phyloP scores from a whole-genome alignment of 2,113 vertebrate genomes.

The Electrona antarctica region DNA sequence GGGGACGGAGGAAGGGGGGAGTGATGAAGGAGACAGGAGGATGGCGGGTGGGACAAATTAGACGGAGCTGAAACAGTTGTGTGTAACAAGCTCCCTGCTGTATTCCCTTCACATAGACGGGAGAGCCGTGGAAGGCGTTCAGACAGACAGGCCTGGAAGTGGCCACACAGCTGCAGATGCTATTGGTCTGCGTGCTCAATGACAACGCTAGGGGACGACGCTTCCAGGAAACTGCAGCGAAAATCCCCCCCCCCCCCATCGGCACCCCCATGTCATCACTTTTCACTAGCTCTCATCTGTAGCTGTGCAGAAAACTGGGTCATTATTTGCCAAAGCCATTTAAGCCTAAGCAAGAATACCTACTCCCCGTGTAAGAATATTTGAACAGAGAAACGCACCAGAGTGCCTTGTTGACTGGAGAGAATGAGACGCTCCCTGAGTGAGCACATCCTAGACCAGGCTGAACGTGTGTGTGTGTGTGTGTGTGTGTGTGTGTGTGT shows the following conservation, averaged over 20 bases:
- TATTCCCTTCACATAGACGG: constrained; percentile 43
- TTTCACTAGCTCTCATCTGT: no score
- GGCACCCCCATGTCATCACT: no score
- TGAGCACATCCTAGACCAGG: constrained; percentile 16
- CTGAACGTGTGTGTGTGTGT: constrained; percentile 1
- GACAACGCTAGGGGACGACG: constrained; percentile 43
- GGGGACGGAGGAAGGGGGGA: neutral
- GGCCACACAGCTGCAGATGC: constrained; percentile 18
- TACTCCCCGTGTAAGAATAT: constrained; percentile 12
- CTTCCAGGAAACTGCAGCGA: constrained; percentile 7
- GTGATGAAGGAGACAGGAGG: constrained; percentile 25
- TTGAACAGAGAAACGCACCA: constrained; percentile 7
- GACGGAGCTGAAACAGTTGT: constrained; percentile 55
- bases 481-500: neutral
- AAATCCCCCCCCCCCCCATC: neutral
- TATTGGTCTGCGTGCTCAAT: neutral
- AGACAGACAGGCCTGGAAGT: constrained; percentile 20
- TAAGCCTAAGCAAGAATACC: constrained; percentile 40
- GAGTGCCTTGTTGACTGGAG: constrained; percentile 17
- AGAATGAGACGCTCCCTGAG: constrained; percentile 25
- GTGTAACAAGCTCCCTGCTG: constrained; percentile 63
- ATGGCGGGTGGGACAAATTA: constrained; percentile 55
- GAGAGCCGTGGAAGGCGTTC: constrained; percentile 21
- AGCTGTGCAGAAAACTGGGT: neutral
- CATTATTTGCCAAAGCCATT: constrained; percentile 53